phyloP scores from a whole-genome alignment of 1,140 invertebrate genomes.

The Danaus melanippus region DNA sequence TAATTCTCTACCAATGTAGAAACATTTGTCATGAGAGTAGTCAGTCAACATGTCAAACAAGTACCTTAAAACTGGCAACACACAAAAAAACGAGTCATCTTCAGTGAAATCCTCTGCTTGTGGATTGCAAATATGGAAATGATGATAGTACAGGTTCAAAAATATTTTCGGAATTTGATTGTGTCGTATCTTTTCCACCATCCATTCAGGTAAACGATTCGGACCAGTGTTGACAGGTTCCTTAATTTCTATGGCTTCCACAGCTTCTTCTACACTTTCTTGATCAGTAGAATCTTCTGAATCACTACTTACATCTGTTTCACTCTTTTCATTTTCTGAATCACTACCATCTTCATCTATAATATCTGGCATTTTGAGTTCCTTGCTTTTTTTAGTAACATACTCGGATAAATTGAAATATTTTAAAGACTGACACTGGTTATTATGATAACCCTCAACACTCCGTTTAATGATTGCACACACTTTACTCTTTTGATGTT shows the following conservation, averaged over 20 bases:
- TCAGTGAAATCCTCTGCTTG: slow-evolving; percentile 81
- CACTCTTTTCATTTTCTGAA: slow-evolving; percentile 1
- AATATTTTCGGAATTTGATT: slow-evolving; percentile 76
- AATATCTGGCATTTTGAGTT: slow-evolving; percentile 18
- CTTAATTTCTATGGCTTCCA: slow-evolving; percentile 20
- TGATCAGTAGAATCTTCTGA: slow-evolving; percentile 20
- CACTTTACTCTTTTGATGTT: slow-evolving; percentile 68
- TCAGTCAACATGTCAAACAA: slow-evolving; percentile 77
- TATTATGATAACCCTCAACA: slow-evolving; percentile 75
- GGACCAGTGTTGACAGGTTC: slow-evolving; percentile 15
- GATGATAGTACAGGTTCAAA: slow-evolving; percentile 77
- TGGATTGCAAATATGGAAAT: slow-evolving; percentile 77
- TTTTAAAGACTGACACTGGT: slow-evolving; percentile 71
- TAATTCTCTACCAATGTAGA: slow-evolving; percentile 55
- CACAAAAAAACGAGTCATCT: slow-evolving; percentile 74
- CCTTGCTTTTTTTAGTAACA: slow-evolving; percentile 18
- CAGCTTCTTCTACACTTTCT: slow-evolving; percentile 22
- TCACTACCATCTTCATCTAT: slow-evolving; percentile 14
- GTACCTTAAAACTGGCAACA: slow-evolving; percentile 76
- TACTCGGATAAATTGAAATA: slow-evolving; percentile 65
- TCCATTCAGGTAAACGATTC: slow-evolving; percentile 75
- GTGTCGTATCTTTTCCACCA: slow-evolving; percentile 74
- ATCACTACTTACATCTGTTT: slow-evolving; percentile 17
- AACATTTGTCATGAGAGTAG: slow-evolving; percentile 44
- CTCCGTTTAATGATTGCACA: slow-evolving; percentile 74